These are phyloP conservation scores for Acrobasis suavella DNA, from an alignment of 2,888 invertebrate species.

Conservation along the genomic window DNA sequence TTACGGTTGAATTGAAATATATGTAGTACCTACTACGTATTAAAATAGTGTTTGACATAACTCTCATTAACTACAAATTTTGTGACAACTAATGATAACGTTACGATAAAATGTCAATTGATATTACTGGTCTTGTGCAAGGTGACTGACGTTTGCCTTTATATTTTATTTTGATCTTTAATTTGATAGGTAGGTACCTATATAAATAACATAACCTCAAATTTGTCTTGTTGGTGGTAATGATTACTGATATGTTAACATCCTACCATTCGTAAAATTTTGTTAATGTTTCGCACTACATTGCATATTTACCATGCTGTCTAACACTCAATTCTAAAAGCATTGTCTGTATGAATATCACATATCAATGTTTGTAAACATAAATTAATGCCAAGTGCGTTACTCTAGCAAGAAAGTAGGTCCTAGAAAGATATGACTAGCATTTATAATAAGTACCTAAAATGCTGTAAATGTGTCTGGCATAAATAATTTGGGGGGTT, in stretches of 20 bases:
- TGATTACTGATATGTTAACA: too few species aligned
- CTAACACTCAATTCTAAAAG: too few species aligned
- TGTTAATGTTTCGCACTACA: background rate
- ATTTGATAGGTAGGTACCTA: too few species aligned
- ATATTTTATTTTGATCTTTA: constrained; percentile 21
- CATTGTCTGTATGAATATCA: too few species aligned
- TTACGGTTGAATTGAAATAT: constrained; percentile 26
- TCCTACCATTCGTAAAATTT: constrained; percentile 1
- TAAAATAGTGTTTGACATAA: constrained; percentile 27
- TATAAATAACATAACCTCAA: constrained; percentile 20
- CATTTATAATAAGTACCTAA: too few species aligned
- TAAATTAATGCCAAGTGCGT: too few species aligned
- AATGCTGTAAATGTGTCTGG: too few species aligned
- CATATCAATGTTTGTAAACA: constrained; percentile 1
- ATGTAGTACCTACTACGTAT: constrained; percentile 3
- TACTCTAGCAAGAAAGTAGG: too few species aligned
- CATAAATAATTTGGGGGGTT: too few species aligned
- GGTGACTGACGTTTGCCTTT: constrained; percentile 13
- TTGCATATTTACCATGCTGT: too few species aligned
- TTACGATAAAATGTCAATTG: constrained; percentile 9
- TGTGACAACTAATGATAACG: constrained; percentile 25
- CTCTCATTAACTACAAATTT: constrained; percentile 30
- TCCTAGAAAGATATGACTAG: too few species aligned
- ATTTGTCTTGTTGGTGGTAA: constrained; percentile 1
- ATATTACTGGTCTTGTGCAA: background rate